Evolutionary conservation across 2,888 invertebrate species (phyloP), one percentile per base, ranked within the genome.

Genomic region (Apamea monoglypha): DNA sequence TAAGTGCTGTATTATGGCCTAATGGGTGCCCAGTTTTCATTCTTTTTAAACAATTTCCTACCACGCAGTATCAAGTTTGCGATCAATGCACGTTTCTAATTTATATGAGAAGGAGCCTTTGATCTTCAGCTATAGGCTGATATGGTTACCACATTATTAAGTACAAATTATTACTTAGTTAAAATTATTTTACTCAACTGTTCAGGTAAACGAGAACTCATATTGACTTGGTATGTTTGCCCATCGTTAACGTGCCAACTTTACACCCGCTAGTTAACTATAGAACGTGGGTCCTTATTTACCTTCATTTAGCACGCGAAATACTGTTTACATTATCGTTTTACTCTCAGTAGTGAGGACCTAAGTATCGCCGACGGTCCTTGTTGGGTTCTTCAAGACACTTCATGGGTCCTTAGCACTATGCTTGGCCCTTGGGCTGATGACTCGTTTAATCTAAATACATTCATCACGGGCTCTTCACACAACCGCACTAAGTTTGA

Each of bases 181-280:
- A n/a, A 25, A 4, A 56, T 56, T 12, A 56, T 56, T 56, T 56
- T 56, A n/a, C 56, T 12, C n/a, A 53, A 21, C 21, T 56, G 25
- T 56, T 32, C 18, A 69, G 10, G 12, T 66, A 78, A 78, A 12
- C 25, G 25, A 56, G 64, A 73, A 40, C 50, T 72, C 32, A 40
- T 67, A 75, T 76, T 83, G 74, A 74, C 75, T 59, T 18, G 1
- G 36, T 36, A 59, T 83, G 21, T 85, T 87, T 86, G 75, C 50
- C 5, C n/a, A 70, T 68, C 29, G 66, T 76, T 67, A 78, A 83
- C 77, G 47, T 59, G 83, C 44, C 32, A 67, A 59, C 12, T 72
- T 66, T 59, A 69, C 72, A 66, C 61, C 16, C 29, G 61, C 63
- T 56, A 50, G 74, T 70, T 71, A 74, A 78, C 69, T 70, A 53